Evolutionary conservation across 2,113 vertebrate species (phyloP).

Genomic region (Melanerpes formicivorus): DNA sequence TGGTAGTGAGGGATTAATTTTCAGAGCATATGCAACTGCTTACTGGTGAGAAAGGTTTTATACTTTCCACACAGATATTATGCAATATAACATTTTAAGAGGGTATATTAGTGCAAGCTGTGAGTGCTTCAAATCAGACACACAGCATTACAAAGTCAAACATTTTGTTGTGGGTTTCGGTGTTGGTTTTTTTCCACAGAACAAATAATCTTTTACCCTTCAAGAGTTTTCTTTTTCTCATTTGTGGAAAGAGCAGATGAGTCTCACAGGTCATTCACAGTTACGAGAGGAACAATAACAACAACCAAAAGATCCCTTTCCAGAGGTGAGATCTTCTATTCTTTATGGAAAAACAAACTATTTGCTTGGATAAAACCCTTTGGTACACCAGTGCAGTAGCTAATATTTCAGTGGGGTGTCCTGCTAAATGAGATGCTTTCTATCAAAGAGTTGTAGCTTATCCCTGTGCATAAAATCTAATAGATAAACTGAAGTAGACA

Average conservation of each 20-base stretch:
- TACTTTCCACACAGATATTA: constrained; percentile 53
- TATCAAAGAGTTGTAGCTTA: constrained; percentile 75
- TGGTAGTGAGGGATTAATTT: constrained; percentile 57
- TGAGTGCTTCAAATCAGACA: constrained; percentile 67
- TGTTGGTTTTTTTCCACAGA: constrained; percentile 58
- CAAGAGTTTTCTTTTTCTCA: constrained; percentile 67
- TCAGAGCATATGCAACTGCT: constrained; percentile 55
- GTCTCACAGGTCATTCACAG: constrained; percentile 73
- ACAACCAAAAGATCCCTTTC: not conserved
- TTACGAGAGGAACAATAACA: constrained; percentile 63
- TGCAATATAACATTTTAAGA: constrained; percentile 70
- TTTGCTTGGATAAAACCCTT: constrained; percentile 77
- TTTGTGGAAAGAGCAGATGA: constrained; percentile 69
- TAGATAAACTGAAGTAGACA: constrained; percentile 66
- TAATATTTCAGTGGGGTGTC: constrained; percentile 72
- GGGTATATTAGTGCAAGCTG: constrained; percentile 48
- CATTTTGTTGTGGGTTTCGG: not conserved
- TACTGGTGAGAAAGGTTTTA: constrained; percentile 67
- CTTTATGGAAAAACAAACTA: constrained; percentile 75
- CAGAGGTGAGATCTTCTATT: constrained; percentile 68
- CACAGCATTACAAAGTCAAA: constrained; percentile 62
- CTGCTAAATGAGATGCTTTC: constrained; percentile 75
- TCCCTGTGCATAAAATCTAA: constrained; percentile 73
- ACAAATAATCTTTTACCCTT: constrained; percentile 74
- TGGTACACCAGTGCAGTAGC: constrained; percentile 73